phyloP scores from a whole-genome alignment of 2,888 invertebrate genomes.

The Yponomeuta plumbellus region DNA sequence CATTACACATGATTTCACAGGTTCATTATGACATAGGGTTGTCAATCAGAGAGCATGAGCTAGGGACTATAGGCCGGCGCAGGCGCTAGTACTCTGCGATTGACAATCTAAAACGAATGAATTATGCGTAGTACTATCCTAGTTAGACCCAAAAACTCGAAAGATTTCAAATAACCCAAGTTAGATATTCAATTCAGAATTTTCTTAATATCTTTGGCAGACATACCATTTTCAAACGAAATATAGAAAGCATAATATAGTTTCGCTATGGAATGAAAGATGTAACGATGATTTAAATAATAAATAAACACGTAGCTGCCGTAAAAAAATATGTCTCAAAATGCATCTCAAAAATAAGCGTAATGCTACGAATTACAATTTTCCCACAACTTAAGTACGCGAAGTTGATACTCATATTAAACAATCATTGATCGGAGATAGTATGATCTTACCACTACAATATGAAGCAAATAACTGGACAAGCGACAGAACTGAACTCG shows the following conservation, averaged over 20 bases:
- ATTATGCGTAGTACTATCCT: slow-evolving; percentile 51
- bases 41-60: neutral
- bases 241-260: slow-evolving; percentile 29
- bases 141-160: neutral
- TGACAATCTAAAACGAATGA: slow-evolving; percentile 54
- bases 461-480: slow-evolving; percentile 59
- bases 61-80: neutral
- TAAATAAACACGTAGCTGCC: slow-evolving; percentile 63
- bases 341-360: slow-evolving; percentile 67
- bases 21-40: slow-evolving; percentile 37
- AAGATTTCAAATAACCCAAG: slow-evolving; percentile 34
- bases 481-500: slow-evolving; percentile 52
- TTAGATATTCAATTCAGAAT: slow-evolving; percentile 21
- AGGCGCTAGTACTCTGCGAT: slow-evolving; percentile 61
- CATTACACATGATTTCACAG: slow-evolving; percentile 56
- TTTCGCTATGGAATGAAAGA: slow-evolving; percentile 14
- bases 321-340: slow-evolving; percentile 50
- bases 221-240: slow-evolving; percentile 51
- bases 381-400: slow-evolving; percentile 62
- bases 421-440: slow-evolving; percentile 53
- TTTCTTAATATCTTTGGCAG: slow-evolving; percentile 62
- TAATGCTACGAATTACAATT: slow-evolving; percentile 53
- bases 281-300: slow-evolving; percentile 57
- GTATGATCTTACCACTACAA: slow-evolving; percentile 56
- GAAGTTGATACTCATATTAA: slow-evolving; percentile 58